These are phyloP conservation scores for Drosophila sp. DNA, from an alignment of 1,140 invertebrate species.

Conservation along the genomic window DNA sequence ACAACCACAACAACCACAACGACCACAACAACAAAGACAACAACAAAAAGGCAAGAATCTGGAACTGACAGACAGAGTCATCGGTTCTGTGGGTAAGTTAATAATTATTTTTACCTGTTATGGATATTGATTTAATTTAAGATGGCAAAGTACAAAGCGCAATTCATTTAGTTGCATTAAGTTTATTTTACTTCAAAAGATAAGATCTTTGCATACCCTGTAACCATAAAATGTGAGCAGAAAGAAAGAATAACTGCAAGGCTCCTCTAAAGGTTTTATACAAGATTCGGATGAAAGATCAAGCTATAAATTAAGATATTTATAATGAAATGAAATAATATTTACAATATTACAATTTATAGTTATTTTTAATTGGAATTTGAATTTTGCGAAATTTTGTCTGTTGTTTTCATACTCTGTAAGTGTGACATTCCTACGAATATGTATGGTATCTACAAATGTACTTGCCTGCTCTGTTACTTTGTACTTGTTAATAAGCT, in stretches of 20 bases:
- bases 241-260: no score
- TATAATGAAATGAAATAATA: no score
- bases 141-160: not conserved
- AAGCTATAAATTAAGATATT: no score
- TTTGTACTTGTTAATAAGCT: not conserved
- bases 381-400: no score
- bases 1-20: constrained; percentile 23
- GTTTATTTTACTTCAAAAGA: not conserved
- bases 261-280: no score
- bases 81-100: constrained; percentile 43
- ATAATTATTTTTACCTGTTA: constrained; percentile 23
- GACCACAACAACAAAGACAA: constrained; percentile 14
- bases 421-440: no score
- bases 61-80: constrained; percentile 33
- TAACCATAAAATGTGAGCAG: not conserved
- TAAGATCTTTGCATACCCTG: not conserved
- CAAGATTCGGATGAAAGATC: no score
- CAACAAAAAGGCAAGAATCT: constrained; percentile 26
- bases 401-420: no score
- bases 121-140: constrained; percentile 7
- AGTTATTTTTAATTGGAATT: no score
- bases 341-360: no score
- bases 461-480: not conserved
- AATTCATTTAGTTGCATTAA: constrained; percentile 1
- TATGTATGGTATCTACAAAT: no score